Base-by-base conservation (phyloP, 92 coral and sea anemone species). In the Paragorgia papillata region DNA sequence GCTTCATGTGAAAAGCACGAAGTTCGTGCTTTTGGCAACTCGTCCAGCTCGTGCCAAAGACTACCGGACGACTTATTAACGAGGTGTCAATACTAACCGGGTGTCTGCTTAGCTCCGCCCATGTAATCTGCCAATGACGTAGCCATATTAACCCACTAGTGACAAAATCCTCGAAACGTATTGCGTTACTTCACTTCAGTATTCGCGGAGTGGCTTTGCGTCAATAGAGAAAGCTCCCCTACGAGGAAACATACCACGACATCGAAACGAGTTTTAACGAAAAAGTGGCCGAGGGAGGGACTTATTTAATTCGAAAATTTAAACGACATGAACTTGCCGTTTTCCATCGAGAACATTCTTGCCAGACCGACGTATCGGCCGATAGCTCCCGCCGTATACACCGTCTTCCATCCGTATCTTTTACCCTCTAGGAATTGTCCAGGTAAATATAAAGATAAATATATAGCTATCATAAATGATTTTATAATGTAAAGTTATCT, bases 41-140 rank as follows among this genome's bases (percentile, higher is more conserved):
- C 53, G 2, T 7, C n/a, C 17, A 7, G 5, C 43, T 37, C n/a
- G n/a, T 15, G 53, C n/a, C n/a, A 15, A 6, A 7, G 53, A 46
- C n/a, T 46, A 46, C 53, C 53, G 53, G 53, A 46, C 53, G 17
- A 56, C 22, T 56, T 3, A 9, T 56, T 22, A 71, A 53, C 78
- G 37, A 71, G 49, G 78, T 71, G 64, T 44, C 49, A 71, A 69
- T 25, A 5, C 37, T 28, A 56, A 71, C 40, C 22, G 63, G 34
- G 75, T 46, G 75, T 68, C 55, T n/a, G 58, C 4, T 18, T 53
- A 19, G 28, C 62, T 51, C 62, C 78, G 63, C 78, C 78, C 78
- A 51, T 27, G 27, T 53, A 53, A 53, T 53, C 78, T 71, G 78
- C 50, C 40, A 44, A 34, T 71, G 78, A 71, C 78, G 78, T 71